Conservation (phyloP, 2,113 vertebrate genomes). For the Rhinichthys klamathensis region DNA sequence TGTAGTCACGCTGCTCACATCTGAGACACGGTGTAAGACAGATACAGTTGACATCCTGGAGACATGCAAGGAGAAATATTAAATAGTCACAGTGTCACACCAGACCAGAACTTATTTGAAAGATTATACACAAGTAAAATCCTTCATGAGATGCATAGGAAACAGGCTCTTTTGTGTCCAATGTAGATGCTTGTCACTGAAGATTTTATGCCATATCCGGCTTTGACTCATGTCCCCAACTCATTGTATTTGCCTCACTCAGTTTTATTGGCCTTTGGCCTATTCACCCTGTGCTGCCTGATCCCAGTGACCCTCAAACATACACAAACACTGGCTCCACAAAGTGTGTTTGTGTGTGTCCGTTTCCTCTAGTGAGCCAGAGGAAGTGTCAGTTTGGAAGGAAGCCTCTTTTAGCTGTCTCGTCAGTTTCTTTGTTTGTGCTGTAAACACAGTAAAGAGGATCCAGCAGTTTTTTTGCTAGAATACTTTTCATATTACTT, state of each 20-base stretch:
- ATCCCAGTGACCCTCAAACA: constrained; percentile 24
- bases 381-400: constrained; percentile 57
- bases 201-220: not conserved
- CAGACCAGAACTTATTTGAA: not conserved
- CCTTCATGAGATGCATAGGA: not conserved
- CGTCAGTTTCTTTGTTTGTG: constrained; percentile 16
- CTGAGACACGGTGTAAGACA: not conserved
- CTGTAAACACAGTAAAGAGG: constrained; percentile 4
- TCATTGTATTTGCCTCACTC: not conserved
- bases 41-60: not conserved
- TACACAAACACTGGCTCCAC: constrained; percentile 35
- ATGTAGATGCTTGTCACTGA: not conserved
- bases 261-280: constrained; percentile 29
- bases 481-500: not conserved
- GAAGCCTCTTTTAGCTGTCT: constrained; percentile 42
- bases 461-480: not conserved
- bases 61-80: not conserved
- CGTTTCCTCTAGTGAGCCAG: constrained; percentile 35
- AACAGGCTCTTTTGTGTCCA: not conserved
- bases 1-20: too few species aligned
- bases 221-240: not conserved
- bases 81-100: not conserved
- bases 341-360: constrained; percentile 38
- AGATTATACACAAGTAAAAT: not conserved
- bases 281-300: not conserved